phyloP scores from a whole-genome alignment of 2,888 invertebrate species.

The Hirtodrosophila histrioides region DNA sequence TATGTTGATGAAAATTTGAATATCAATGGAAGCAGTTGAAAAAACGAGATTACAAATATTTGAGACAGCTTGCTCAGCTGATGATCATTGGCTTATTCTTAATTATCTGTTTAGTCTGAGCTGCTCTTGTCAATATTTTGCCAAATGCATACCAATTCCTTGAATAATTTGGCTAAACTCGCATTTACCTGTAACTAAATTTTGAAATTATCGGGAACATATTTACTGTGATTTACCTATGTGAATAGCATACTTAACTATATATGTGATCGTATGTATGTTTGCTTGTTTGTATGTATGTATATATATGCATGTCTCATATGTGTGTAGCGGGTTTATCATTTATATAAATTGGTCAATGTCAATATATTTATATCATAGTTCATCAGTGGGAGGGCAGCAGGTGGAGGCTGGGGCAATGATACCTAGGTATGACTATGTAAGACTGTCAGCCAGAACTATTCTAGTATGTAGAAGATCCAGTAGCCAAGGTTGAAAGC shows the following conservation, averaged over 20 bases:
- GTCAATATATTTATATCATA: slow-evolving; percentile 40
- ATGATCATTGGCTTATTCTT: slow-evolving; percentile 13
- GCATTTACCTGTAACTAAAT: slow-evolving; percentile 25
- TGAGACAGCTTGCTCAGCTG: slow-evolving; percentile 19
- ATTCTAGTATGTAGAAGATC: slow-evolving; percentile 94
- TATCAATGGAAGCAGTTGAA: slow-evolving; percentile 36
- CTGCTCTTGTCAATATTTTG: slow-evolving; percentile 22
- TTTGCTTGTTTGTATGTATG: slow-evolving; percentile 8
- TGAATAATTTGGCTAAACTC: slow-evolving; percentile 45
- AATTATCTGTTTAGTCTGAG: slow-evolving; percentile 9
- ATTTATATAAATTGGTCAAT: slow-evolving; percentile 58
- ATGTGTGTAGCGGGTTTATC: slow-evolving; percentile 38
- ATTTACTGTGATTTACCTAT: slow-evolving; percentile 45
- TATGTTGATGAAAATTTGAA: slow-evolving; percentile 38
- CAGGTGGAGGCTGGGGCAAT: slow-evolving; percentile 31
- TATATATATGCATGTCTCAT: slow-evolving; percentile 14
- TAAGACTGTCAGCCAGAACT: slow-evolving; percentile 20
- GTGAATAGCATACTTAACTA: slow-evolving; percentile 48
- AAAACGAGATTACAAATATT: slow-evolving; percentile 36
- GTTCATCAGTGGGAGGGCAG: slow-evolving; percentile 52
- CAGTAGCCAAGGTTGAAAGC: slow-evolving; percentile 98
- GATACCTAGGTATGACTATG: slow-evolving; percentile 20
- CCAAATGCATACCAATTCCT: slow-evolving; percentile 51
- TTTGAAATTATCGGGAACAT: slow-evolving; percentile 35
- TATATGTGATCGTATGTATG: slow-evolving; percentile 19